Percentiles rank a stretch among this genome's conserved stretches.
phyloP scores from a whole-genome alignment of 2,113 vertebrate genomes.

The Eolophus roseicapilla region DNA sequence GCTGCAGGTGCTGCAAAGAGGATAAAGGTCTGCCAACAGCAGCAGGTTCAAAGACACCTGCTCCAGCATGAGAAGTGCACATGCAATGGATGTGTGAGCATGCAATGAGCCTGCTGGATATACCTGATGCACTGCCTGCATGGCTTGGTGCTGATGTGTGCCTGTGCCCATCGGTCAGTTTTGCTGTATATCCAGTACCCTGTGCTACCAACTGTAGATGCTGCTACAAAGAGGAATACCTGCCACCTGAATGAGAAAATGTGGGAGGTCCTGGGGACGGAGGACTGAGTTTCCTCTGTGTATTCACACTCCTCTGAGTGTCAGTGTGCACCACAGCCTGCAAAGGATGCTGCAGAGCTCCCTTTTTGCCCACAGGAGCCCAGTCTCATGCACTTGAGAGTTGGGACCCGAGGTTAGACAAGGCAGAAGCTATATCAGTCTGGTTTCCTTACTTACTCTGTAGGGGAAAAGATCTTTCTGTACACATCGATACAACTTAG shows the following conservation, averaged over 20 bases:
- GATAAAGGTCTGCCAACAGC: neutral
- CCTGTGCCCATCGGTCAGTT: neutral
- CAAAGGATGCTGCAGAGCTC: neutral
- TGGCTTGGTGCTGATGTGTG: neutral
- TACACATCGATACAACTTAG: neutral
- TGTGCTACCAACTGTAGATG: neutral
- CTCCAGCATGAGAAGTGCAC: neutral
- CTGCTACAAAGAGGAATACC: neutral
- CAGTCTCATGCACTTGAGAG: neutral
- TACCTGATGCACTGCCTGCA: accelerated
- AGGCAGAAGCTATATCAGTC: neutral
- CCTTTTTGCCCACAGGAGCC: neutral
- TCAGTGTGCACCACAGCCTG: neutral
- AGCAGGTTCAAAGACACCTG: neutral
- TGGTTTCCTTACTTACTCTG: neutral
- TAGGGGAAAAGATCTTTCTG: neutral
- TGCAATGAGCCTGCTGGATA: neutral
- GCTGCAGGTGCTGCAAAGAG: neutral
- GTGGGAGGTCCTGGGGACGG: neutral
- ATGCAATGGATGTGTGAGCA: neutral
- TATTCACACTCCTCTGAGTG: neutral
- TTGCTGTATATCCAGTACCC: neutral
- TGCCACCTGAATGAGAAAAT: neutral
- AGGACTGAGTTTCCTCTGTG: neutral
- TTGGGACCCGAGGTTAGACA: neutral